These are phyloP conservation scores for Brachypalpus laphriformis DNA, from an alignment of 2,888 invertebrate species.

Conservation along the genomic window DNA sequence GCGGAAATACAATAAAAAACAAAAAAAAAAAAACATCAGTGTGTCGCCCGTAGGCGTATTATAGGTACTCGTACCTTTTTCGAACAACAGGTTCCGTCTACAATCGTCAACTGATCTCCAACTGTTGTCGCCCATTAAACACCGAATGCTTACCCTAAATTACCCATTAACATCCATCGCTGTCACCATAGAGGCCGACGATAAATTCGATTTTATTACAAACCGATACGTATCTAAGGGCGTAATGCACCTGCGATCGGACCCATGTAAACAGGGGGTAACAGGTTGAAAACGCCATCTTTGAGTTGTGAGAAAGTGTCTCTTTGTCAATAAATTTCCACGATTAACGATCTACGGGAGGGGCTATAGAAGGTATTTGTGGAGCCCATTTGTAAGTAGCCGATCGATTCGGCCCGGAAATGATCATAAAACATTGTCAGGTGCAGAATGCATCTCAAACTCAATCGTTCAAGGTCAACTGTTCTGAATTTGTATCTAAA, in stretches of 20 bases:
- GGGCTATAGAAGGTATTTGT: neutral
- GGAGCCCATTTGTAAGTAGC: conserved; percentile 5
- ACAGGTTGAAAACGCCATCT: conserved; percentile 70
- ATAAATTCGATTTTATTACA: conserved; percentile 70
- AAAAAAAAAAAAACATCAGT: neutral
- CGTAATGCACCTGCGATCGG: conserved; percentile 67
- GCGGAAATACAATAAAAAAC: conserved; percentile 34
- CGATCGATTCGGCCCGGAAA: neutral
- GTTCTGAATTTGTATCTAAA: conserved; percentile 22
- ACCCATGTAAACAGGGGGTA: conserved; percentile 40
- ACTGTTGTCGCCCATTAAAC: conserved; percentile 67
- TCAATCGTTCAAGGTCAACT: conserved; percentile 26
- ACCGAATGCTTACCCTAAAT: conserved; percentile 56
- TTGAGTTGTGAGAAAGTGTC: conserved; percentile 17
- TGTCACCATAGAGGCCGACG: conserved; percentile 64
- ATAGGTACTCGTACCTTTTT: no score
- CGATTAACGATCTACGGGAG: conserved; percentile 3
- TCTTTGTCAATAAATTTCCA: conserved; percentile 26
- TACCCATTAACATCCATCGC: conserved; percentile 69
- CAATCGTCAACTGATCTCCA: conserved; percentile 64
- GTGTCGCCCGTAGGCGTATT: conserved; percentile 57
- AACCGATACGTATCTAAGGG: conserved; percentile 65
- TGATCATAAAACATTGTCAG: conserved; percentile 27
- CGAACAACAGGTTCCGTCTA: conserved; percentile 51
- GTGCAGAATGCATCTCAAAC: neutral